Evolutionary conservation across 2,888 invertebrate genomes (phyloP).

Genomic region (Pyrrhia umbra): DNA sequence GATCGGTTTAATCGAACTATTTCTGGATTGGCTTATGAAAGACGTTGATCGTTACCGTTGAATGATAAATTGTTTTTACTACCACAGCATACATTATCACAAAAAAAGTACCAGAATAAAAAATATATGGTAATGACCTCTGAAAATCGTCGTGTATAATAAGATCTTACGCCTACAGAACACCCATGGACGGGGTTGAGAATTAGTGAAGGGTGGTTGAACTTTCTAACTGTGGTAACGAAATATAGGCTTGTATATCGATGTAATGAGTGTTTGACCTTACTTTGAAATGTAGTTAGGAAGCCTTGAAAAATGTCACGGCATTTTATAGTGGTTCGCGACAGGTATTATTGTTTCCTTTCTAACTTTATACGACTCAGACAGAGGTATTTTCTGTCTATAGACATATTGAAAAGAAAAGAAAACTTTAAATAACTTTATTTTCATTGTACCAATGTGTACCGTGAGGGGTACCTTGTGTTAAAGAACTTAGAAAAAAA

Average conservation of each 20-base stretch:
- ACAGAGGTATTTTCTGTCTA: not conserved
- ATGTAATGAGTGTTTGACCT: constrained; percentile 34
- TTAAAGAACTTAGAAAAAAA: too few relatives aligned
- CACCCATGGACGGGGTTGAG: constrained; percentile 51
- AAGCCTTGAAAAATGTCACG: constrained; percentile 14
- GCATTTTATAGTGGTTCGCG: not conserved
- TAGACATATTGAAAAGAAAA: too few relatives aligned
- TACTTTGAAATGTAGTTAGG: constrained; percentile 5
- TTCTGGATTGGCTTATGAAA: not conserved
- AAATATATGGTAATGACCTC: constrained; percentile 28
- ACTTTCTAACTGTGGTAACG: constrained; percentile 48
- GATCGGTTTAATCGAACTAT: constrained; percentile 10
- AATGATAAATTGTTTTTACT: constrained; percentile 1
- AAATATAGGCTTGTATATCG: constrained; percentile 22
- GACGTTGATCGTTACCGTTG: constrained; percentile 1
- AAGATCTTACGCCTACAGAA: constrained; percentile 22
- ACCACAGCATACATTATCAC: not conserved
- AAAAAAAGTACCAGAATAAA: constrained; percentile 13
- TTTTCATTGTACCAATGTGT: too few relatives aligned
- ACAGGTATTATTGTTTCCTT: not conserved
- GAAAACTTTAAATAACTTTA: too few relatives aligned
- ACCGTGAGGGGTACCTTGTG: too few relatives aligned
- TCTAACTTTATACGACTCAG: not conserved
- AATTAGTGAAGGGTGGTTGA: constrained; percentile 64
- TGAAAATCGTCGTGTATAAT: constrained; percentile 31